Evolutionary conservation across 2,888 invertebrate genomes (phyloP), one percentile per base, ranked within the genome.

Genomic region (Lasioglossum lativentre): DNA sequence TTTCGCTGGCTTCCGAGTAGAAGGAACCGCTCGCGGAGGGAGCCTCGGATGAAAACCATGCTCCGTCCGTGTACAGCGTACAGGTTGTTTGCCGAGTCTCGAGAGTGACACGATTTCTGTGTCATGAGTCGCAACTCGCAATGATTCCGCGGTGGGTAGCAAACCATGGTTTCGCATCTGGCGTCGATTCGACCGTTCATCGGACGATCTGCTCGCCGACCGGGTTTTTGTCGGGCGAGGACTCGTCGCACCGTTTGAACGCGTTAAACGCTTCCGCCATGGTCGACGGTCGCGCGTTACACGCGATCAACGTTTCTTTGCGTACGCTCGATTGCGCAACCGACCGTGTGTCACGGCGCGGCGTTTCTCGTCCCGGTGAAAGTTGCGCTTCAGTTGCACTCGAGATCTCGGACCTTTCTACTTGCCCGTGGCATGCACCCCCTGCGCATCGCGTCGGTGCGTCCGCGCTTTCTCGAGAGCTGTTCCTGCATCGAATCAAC

Each of bases 331-430:
- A 80, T 90, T 90, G 81, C 90, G 86, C 77, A 90, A 91, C 83
- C 83, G 40, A 83, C 85, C 85, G 80, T 59, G 78, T 73, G 66
- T 70, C 47, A 82, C 80, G 52, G 42, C 68, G 79, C 80, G 52
- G 47, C 68, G 79, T 88, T 85, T 78, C 83, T 86, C 73, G 83
- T 75, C 68, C 52, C 73, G 86, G 91, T 88, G 91, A 91, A 91
- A 91, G 91, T 91, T 78, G 77, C 73, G 70, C 59, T 59, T 70
- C 45, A 2, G 40, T 45, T 42, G 45, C 56, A 47, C 80, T 71
- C 30, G 19, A 38, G 70, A 56, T 70, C 56, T 38, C 72, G n/a
- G 12, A 74, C 75, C 80, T 85, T 89, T 87, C 85, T 75, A 76
- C 79, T 82, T 71, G 77, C 74, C 77, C 59, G 66, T 42, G n/a